A percentile compares a stretch with the other conserved stretches of the same genome.
Evolutionary conservation across 2,888 invertebrate species (phyloP).

Genomic region (Troglohyphantes excavatus): DNA sequence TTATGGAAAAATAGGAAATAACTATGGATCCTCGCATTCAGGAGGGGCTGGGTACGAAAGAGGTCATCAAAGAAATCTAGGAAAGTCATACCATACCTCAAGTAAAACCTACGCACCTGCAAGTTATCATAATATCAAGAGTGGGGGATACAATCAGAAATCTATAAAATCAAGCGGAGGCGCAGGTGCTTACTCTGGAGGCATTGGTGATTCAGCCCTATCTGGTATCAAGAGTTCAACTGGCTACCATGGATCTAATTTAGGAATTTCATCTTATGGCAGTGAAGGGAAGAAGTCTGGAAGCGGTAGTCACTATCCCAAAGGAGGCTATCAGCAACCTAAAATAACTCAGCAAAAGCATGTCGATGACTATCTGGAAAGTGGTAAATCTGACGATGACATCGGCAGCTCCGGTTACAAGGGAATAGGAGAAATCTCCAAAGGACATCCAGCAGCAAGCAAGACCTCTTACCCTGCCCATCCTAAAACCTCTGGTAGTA

Average conservation of each 20-base stretch:
- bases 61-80: background rate
- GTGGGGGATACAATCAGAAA: background rate
- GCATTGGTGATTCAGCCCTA: background rate
- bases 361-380: background rate
- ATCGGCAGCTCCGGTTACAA: background rate
- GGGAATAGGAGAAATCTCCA: constrained; percentile 10
- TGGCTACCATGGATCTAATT: background rate
- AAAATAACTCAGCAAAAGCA: constrained; percentile 8
- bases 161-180: constrained; percentile 17
- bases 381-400: background rate
- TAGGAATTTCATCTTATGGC: background rate
- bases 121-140: background rate
- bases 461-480: background rate
- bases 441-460: background rate
- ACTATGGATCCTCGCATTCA: background rate
- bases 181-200: background rate
- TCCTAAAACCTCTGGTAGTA: background rate
- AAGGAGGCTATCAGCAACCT: background rate
- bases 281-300: background rate
- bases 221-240: background rate
- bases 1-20: background rate
- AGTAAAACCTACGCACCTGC: background rate
- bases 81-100: background rate
- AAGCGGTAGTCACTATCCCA: background rate
- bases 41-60: background rate